Base-by-base conservation (phyloP, 2,888 invertebrate species). In the Acronicta psi region DNA sequence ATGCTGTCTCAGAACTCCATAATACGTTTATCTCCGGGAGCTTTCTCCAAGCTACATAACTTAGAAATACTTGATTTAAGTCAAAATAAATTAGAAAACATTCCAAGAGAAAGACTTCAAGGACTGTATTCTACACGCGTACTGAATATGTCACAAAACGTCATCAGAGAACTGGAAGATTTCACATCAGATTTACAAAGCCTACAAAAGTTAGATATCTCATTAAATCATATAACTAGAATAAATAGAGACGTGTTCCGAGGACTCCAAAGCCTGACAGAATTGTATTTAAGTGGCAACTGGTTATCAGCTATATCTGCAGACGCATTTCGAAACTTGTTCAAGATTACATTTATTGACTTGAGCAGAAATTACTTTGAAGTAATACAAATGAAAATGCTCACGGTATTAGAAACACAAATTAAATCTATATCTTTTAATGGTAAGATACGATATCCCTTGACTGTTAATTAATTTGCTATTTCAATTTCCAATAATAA, bases 111-210 rank as follows among this genome's bases (percentile, higher is more conserved):
- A 86, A 95, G 98, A 67, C 94, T 98, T 64, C 96, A 97, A 85
- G 97, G 98, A 29, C 91, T 98, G 49, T 95, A 95, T 73, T 95
- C 96, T 59, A 94, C 97, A 53, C 94, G 96, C 56, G 87, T 96
- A 54, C 92, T 98, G 37, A 98, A 98, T 91, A 95, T 98, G 50
- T 98, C 98, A 14, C 96, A 96, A 83, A 98, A 98, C 86, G 95
- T 95, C 67, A 93, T 98, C 59, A 96, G 96, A 81, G 97, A 97
- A 72, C 91, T 98, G 50, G 97, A 97, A 86, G 97, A 97, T 81
- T 97, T 98, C 84, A 96, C 97, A 42, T 87, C 94, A 13, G 97
- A 98, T 87, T 94, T 98, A 67, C 96, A 96, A 72, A 96, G 96
- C 63, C 91, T 98, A 72, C 96, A 97, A 90, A 95, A 96, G 69